These are phyloP conservation scores for Standfussiana lucernea DNA, from an alignment of 2,888 invertebrate genomes.

Conservation along the genomic window DNA sequence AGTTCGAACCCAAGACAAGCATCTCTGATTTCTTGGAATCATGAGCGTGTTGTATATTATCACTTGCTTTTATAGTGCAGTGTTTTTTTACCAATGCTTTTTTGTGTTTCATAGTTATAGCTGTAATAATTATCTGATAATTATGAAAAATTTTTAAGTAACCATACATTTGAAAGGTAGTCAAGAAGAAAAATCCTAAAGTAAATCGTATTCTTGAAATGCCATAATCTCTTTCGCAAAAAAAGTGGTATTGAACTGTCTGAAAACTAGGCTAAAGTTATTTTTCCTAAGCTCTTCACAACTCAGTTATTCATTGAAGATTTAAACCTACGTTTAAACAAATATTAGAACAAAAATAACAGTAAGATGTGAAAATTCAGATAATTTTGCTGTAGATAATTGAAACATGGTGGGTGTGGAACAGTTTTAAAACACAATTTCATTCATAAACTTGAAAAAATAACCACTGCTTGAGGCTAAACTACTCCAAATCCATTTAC, in stretches of 20 bases:
- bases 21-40: too few relatives aligned
- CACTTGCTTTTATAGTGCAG: background rate
- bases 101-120: background rate
- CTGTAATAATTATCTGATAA: background rate
- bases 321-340: background rate
- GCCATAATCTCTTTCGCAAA: too few relatives aligned
- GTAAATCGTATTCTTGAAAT: background rate
- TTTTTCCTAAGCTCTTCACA: background rate
- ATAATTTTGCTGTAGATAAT: background rate
- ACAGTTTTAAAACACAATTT: background rate
- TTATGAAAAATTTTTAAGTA: background rate
- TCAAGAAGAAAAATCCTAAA: background rate
- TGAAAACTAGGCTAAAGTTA: conserved; percentile 15
- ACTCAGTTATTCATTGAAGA: conserved; percentile 9
- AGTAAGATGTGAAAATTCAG: background rate
- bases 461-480: background rate
- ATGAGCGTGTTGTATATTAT: too few relatives aligned
- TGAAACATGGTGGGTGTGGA: background rate
- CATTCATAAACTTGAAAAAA: background rate
- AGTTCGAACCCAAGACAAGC: too few relatives aligned
- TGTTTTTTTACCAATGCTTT: background rate
- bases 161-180: background rate
- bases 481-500: background rate
- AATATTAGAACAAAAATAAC: background rate
- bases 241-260: background rate